Evolutionary conservation across 2,113 vertebrate species (phyloP).

Genomic region (Macaca mulatta): DNA sequence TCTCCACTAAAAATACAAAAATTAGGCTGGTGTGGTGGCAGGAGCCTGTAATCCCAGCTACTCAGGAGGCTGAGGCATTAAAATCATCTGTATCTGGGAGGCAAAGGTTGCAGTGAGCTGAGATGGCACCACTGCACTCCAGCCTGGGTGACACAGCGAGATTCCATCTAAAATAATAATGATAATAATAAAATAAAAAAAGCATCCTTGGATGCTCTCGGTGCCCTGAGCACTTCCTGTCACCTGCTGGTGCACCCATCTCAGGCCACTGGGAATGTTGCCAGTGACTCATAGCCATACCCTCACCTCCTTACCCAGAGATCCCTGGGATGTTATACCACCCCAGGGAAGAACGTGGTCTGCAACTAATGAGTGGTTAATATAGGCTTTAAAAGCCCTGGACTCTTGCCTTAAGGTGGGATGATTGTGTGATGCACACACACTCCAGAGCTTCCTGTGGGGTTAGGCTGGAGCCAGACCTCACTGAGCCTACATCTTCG

Average conservation of each 20-base stretch:
- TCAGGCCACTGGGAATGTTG: background rate
- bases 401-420: background rate
- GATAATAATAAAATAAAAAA: too few relatives aligned
- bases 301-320: background rate
- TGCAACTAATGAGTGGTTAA: background rate
- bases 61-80: too few relatives aligned
- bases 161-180: too few relatives aligned
- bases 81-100: too few relatives aligned
- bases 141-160: too few relatives aligned
- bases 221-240: background rate
- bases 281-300: background rate
- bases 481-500: background rate
- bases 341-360: background rate
- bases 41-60: too few relatives aligned
- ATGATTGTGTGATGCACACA: accelerated
- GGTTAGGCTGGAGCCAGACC: background rate
- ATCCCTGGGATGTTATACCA: background rate
- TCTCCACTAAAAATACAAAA: too few relatives aligned
- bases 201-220: too few relatives aligned
- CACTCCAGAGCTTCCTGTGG: background rate
- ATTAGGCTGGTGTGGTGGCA: too few relatives aligned
- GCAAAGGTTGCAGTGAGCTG: too few relatives aligned
- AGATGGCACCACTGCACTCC: too few relatives aligned
- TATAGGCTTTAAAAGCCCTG: background rate
- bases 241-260: background rate